A percentile compares a stretch with the other conserved stretches of the same genome.
phyloP scores from a whole-genome alignment of 2,797 vertebrate species.

The Alauda arvensis region DNA sequence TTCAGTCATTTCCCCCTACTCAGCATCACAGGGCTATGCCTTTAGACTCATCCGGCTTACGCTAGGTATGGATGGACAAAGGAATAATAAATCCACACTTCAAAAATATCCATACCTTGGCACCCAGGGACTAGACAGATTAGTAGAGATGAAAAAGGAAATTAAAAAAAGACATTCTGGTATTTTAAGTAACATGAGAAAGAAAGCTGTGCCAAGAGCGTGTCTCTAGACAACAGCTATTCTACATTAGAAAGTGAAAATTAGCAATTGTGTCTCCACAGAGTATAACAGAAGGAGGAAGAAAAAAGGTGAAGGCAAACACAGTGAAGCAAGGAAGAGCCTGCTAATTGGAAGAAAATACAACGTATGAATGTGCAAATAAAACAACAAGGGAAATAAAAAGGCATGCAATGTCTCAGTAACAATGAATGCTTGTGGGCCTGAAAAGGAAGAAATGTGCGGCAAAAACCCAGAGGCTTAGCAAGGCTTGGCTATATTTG shows the following conservation, averaged over 20 bases:
- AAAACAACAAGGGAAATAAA: slow-evolving; percentile 28
- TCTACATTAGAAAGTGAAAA: slow-evolving; percentile 29
- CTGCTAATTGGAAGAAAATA: slow-evolving; percentile 24
- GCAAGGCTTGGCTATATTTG: slow-evolving; percentile 22
- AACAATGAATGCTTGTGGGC: background rate
- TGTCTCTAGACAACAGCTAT: slow-evolving; percentile 33
- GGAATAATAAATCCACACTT: background rate
- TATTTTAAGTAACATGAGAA: slow-evolving; percentile 33
- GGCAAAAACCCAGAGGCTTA: slow-evolving; percentile 58
- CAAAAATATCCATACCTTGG: background rate
- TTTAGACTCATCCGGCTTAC: background rate
- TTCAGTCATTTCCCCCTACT: background rate
- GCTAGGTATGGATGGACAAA: background rate
- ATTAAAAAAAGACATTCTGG: background rate
- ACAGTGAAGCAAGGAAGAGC: background rate
- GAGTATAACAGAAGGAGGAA: background rate
- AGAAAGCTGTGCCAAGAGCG: background rate
- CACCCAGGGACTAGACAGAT: background rate
- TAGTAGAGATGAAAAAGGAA: background rate
- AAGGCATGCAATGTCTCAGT: background rate
- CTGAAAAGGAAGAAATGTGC: slow-evolving; percentile 18
- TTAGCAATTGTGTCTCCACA: slow-evolving; percentile 16
- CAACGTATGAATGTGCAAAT: background rate
- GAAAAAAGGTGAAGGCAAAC: slow-evolving; percentile 19
- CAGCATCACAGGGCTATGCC: background rate